Conservation (phyloP, 2,797 vertebrate genomes). For the Syncerus caffer region DNA sequence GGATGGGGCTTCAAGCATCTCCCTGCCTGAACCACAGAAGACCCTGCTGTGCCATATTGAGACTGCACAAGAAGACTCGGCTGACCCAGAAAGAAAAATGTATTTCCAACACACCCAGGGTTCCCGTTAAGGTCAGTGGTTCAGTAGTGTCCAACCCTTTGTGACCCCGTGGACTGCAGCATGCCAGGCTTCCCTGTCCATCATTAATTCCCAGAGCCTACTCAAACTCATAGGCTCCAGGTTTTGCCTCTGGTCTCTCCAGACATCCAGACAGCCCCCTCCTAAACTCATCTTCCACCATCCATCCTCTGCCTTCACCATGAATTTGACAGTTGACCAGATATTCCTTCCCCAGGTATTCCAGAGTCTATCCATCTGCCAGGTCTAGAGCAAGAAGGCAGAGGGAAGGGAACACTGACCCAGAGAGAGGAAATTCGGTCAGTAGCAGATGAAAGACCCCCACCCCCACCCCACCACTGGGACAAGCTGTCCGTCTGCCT, state of each 20-base stretch:
- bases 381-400: background rate
- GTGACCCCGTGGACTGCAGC: background rate
- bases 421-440: background rate
- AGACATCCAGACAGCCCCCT: background rate
- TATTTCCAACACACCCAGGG: background rate
- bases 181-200: background rate
- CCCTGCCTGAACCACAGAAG: background rate
- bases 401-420: background rate
- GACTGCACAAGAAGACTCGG: background rate
- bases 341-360: background rate
- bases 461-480: background rate
- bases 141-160: background rate
- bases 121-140: background rate
- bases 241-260: background rate
- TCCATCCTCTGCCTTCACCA: background rate
- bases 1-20: background rate
- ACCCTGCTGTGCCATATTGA: too few species aligned
- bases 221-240: background rate
- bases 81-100: background rate
- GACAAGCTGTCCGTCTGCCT: background rate
- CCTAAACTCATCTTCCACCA: background rate
- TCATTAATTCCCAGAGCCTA: background rate
- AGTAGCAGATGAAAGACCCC: background rate
- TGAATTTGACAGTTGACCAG: background rate
- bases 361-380: background rate